These are phyloP conservation scores for Mesoclemmys tuberculata DNA, from an alignment of 2,113 vertebrate species.

Conservation along the genomic window DNA sequence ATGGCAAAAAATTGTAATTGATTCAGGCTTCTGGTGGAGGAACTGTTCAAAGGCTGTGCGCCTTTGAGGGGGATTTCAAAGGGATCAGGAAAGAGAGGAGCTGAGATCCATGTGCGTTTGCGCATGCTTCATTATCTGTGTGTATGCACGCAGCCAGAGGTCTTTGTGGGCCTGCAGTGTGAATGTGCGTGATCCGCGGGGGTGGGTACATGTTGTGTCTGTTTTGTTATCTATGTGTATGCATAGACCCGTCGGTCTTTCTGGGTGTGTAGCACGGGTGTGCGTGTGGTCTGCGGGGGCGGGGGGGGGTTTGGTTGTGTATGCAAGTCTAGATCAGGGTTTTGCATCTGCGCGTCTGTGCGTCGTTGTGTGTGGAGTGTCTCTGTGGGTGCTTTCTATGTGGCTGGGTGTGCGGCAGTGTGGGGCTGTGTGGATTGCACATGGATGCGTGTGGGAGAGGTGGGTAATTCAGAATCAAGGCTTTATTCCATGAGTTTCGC, in stretches of 20 bases:
- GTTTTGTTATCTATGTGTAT: neutral
- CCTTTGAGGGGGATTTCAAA: neutral
- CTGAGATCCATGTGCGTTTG: accelerated
- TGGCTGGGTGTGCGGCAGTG: no score
- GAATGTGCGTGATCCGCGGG: neutral
- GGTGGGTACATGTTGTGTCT: neutral
- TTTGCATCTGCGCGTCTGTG: neutral
- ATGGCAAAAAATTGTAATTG: neutral
- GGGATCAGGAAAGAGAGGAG: neutral
- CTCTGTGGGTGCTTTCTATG: no score
- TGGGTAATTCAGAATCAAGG: neutral
- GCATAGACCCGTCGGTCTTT: neutral
- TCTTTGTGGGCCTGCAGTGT: neutral
- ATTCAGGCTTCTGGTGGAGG: neutral
- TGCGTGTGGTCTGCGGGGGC: neutral
- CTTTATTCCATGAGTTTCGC: neutral
- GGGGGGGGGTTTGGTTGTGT: neutral
- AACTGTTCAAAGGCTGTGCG: neutral
- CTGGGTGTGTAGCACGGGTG: neutral
- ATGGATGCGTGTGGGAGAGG: neutral
- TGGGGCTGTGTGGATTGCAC: neutral
- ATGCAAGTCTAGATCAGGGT: neutral
- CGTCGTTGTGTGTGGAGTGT: neutral
- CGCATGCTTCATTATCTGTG: accelerated
- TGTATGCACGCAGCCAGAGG: accelerated